Conservation (phyloP, 2,888 invertebrate species). For the Sphecodes monilicornis region DNA sequence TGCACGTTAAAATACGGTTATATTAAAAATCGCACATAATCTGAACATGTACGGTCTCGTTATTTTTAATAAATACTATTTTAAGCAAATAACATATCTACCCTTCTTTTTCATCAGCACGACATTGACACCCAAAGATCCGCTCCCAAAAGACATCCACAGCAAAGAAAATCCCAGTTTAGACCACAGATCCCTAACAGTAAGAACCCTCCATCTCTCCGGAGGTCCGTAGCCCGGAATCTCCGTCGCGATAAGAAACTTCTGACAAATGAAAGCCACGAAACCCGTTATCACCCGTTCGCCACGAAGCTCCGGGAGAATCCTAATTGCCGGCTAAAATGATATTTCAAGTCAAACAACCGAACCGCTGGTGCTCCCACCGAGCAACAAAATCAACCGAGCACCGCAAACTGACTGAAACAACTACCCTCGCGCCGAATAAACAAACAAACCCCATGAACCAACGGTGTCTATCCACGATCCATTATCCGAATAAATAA, state of each 20-base stretch:
- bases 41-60: too few relatives aligned
- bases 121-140: not conserved
- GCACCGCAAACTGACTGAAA: not conserved
- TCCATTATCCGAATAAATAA: conserved; percentile 5
- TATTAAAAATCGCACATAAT: too few relatives aligned
- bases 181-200: not conserved
- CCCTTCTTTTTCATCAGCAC: not conserved
- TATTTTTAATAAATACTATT: not conserved
- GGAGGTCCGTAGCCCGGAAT: conserved; percentile 2
- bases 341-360: conserved; percentile 8
- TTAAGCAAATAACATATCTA: not conserved
- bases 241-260: conserved; percentile 9
- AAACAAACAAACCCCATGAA: not conserved
- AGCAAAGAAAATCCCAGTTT: not conserved
- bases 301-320: not conserved
- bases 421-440: not conserved
- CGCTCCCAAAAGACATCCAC: not conserved
- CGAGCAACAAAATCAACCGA: conserved; percentile 6
- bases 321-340: conserved; percentile 4
- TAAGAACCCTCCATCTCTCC: not conserved
- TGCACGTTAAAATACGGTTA: too few relatives aligned
- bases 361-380: not conserved
- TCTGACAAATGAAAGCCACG: conserved; percentile 23
- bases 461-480: not conserved
- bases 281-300: not conserved